Percentiles rank a stretch among this genome's conserved stretches.
These are phyloP conservation scores for Scaeva pyrastri DNA, from an alignment of 2,888 invertebrate species.

Conservation along the genomic window DNA sequence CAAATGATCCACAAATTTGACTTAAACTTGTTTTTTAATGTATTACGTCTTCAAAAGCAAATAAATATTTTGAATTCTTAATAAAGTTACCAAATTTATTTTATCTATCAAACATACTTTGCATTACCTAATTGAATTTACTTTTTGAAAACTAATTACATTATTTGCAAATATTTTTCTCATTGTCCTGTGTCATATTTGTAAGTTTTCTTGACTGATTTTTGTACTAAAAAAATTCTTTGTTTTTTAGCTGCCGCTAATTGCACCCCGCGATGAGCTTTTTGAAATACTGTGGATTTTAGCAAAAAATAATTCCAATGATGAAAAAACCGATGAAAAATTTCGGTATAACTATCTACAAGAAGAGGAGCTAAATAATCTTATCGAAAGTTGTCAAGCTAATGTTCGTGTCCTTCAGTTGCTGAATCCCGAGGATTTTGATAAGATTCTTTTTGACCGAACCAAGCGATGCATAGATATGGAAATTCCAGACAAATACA, in stretches of 20 bases:
- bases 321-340: neutral
- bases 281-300: conserved; percentile 42
- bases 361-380: conserved; percentile 25
- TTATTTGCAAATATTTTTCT: no score
- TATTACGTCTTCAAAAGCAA: no score
- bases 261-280: conserved; percentile 32
- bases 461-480: conserved; percentile 33
- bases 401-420: conserved; percentile 21
- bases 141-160: no score
- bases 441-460: conserved; percentile 26
- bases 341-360: conserved; percentile 57
- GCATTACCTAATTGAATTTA: no score
- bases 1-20: no score
- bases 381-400: conserved; percentile 33
- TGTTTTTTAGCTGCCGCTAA: conserved; percentile 35
- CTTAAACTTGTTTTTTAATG: no score
- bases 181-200: no score
- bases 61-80: no score
- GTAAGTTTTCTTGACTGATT: no score
- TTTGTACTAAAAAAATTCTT: no score
- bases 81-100: no score
- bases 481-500: neutral
- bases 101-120: no score
- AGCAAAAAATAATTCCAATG: neutral
- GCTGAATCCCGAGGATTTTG: conserved; percentile 38